Evolutionary conservation across 2,797 vertebrate species (phyloP), one percentile per base, ranked within the genome.

Genomic region (Urosaurus nigricauda): DNA sequence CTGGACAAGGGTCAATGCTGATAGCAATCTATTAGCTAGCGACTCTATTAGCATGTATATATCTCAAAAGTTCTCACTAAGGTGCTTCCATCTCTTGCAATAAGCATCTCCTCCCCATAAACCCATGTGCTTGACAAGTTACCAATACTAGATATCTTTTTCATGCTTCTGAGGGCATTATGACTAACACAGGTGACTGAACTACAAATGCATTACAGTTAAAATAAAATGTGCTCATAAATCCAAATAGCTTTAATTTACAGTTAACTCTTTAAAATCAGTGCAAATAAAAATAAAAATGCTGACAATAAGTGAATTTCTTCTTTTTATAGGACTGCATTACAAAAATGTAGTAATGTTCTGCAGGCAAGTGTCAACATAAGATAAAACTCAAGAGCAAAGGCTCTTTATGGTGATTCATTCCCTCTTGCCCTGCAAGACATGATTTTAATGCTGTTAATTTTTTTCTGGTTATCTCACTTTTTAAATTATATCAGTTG

Each of bases 251-350:
- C 87, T 85, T 83, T 88, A 88, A 88, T 91, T 93, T 93, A 95
- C 89, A 93, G 88, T 92, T 93, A 79, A 86, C 92, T 89, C 93
- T 90, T 92, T 79, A 93, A 95, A 95, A 92, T 96, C 94, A 96
- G 96, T 96, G 95, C 96, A 96, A 93, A 75, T 83, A 87, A 93
- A 85, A 71, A 75, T 87, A 94, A 94, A 60, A 79, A 79, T 68
- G 68, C 89, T 88, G 91, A 96, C 84, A 40, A 29, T 93, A 91
- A 86, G 79, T 63, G 88, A 14, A 81, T 89, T 91, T 95, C 89
- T 84, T 90, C 85, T 84, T 91, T 92, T 91, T 88, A 94, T 0
- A 89, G 91, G 90, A 89, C 47, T 93, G 79, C 84, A 94, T 93
- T 91, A 91, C 89, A 94, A 86, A 60, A 94, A 95, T 79, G 80